Conservation (phyloP, 1,140 invertebrate species). For the Muscidifurax raptorellus region DNA sequence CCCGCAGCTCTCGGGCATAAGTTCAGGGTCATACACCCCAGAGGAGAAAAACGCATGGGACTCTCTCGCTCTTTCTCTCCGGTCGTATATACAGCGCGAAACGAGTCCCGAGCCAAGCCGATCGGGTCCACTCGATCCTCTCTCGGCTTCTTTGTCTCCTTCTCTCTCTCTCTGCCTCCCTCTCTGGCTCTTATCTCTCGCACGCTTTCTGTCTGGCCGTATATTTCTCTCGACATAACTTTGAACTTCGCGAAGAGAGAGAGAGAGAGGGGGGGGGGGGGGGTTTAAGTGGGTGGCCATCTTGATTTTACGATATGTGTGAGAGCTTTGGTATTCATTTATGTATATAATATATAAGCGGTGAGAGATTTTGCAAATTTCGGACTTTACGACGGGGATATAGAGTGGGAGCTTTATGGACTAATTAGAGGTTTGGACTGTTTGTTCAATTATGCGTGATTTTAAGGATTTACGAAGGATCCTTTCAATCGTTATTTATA, state of each 20-base stretch:
- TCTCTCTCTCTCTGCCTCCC: conserved; percentile 21
- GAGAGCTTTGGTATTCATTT: not conserved
- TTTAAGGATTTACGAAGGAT: too few relatives aligned
- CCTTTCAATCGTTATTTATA: too few relatives aligned
- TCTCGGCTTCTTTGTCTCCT: not conserved
- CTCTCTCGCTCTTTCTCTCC: conserved; percentile 25
- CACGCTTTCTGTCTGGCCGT: conserved; percentile 4
- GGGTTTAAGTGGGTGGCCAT: conserved; percentile 38
- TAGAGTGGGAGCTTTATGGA: not conserved
- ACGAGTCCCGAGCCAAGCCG: conserved; percentile 28
- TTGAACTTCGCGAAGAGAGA: conserved; percentile 27
- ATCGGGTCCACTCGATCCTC: conserved; percentile 41
- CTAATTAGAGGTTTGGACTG: not conserved
- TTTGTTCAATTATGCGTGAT: too few relatives aligned
- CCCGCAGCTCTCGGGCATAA: conserved; percentile 6
- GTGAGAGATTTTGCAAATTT: conserved; percentile 13
- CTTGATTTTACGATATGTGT: conserved; percentile 25
- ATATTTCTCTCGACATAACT: conserved; percentile 28
- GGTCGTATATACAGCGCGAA: conserved; percentile 1
- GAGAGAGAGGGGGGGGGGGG: too few relatives aligned
- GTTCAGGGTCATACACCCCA: conserved; percentile 47
- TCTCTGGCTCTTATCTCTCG: conserved; percentile 35
- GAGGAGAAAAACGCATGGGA: conserved; percentile 37
- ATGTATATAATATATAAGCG: not conserved
- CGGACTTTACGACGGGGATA: not conserved